Conservation (phyloP, 2,113 vertebrate genomes). For the Trichechus manatus region DNA sequence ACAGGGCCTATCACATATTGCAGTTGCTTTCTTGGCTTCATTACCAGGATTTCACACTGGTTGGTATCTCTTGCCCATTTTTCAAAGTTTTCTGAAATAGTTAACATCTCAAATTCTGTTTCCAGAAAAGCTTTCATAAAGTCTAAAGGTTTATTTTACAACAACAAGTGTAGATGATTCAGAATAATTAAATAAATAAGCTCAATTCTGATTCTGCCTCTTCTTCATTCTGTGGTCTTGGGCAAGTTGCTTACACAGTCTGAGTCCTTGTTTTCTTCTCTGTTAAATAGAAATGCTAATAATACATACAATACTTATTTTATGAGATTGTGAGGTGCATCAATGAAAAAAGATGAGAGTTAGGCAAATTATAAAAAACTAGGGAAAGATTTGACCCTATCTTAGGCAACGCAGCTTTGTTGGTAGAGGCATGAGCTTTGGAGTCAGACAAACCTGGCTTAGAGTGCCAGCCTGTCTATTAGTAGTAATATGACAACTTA, state of each 20-base stretch:
- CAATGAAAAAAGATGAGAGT: neutral
- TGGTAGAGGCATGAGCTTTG: neutral
- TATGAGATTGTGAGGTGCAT: neutral
- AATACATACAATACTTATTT: neutral
- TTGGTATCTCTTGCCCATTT: neutral
- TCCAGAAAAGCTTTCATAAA: neutral
- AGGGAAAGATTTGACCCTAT: neutral
- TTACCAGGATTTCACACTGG: constrained; percentile 28
- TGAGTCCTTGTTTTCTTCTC: neutral
- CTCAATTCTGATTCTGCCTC: neutral
- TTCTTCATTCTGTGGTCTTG: constrained; percentile 14
- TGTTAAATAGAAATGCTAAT: neutral
- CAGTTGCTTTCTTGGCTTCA: constrained; percentile 45
- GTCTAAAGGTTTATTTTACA: constrained; percentile 8
- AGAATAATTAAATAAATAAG: constrained; percentile 16
- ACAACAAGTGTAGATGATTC: neutral
- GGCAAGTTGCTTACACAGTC: neutral
- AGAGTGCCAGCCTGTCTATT: neutral
- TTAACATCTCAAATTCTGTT: neutral
- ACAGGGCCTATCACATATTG: neutral
- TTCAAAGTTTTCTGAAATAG: constrained; percentile 37
- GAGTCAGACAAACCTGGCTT: neutral
- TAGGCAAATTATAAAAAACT: neutral
- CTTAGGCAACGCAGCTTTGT: neutral
- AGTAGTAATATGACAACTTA: neutral